A percentile compares a stretch with the other conserved stretches of the same genome.
These are phyloP conservation scores for Rhimphoctona megacephalus DNA, from an alignment of 2,888 invertebrate genomes.

Conservation along the genomic window DNA sequence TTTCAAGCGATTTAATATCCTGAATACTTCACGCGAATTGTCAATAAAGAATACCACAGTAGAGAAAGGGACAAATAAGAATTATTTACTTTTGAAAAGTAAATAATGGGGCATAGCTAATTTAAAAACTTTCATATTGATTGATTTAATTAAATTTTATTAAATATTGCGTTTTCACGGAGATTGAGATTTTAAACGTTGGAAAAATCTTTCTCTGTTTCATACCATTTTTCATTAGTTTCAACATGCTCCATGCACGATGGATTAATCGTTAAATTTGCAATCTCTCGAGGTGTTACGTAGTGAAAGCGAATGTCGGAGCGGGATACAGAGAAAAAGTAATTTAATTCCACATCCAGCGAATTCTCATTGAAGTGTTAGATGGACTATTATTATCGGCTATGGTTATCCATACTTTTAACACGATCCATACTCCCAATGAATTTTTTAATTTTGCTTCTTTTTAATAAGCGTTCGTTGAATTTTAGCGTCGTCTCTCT, in stretches of 20 bases:
- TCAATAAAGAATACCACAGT: not conserved
- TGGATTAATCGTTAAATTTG: constrained; percentile 19
- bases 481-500: not conserved
- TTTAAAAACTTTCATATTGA: not conserved
- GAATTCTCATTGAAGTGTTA: constrained; percentile 5
- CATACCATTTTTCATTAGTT: constrained; percentile 8
- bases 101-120: not conserved
- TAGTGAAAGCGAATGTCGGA: constrained; percentile 11
- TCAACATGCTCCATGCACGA: constrained; percentile 13
- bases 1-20: not conserved
- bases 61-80: not conserved
- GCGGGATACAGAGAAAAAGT: constrained; percentile 47
- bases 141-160: not conserved
- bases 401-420: constrained; percentile 10
- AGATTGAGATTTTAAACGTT: not conserved
- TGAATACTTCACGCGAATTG: not conserved
- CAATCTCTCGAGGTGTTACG: constrained; percentile 62
- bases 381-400: not conserved
- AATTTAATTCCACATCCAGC: constrained; percentile 70
- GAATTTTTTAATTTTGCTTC: not conserved
- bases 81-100: not conserved
- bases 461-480: constrained; percentile 21
- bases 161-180: not conserved
- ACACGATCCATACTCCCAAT: not conserved
- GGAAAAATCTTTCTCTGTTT: not conserved